phyloP scores from a whole-genome alignment of 2,888 invertebrate genomes.

The Sepiola atlantica region DNA sequence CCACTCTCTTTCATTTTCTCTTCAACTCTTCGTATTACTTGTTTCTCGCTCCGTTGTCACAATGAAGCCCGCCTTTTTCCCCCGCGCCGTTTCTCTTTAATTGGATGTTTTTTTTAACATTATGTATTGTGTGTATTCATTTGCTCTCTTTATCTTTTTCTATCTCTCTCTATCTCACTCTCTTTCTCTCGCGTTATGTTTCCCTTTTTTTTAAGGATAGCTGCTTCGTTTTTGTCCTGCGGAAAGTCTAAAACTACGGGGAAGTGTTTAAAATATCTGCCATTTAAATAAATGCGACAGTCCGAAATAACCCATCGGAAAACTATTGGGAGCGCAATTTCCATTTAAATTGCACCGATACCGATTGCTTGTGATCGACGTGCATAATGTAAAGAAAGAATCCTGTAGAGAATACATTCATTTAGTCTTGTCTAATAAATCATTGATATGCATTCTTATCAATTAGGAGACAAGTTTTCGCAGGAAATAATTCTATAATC shows the following conservation, averaged over 20 bases:
- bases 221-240: neutral
- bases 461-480: neutral
- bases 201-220: neutral
- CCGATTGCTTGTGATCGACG: neutral
- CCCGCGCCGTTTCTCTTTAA: neutral
- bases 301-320: neutral
- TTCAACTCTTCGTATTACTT: neutral
- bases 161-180: neutral
- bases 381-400: neutral
- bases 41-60: neutral
- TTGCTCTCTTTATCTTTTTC: neutral
- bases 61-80: neutral
- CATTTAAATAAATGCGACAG: neutral
- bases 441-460: neutral
- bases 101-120: neutral
- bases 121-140: neutral
- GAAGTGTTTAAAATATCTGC: neutral
- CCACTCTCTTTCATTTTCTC: neutral
- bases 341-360: neutral
- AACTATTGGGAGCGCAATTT: neutral
- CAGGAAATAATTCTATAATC: neutral
- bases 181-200: neutral
- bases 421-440: neutral
- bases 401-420: neutral
- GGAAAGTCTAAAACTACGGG: neutral